phyloP scores from a whole-genome alignment of 2,888 invertebrate species.

The Orchesellides sinensis region DNA sequence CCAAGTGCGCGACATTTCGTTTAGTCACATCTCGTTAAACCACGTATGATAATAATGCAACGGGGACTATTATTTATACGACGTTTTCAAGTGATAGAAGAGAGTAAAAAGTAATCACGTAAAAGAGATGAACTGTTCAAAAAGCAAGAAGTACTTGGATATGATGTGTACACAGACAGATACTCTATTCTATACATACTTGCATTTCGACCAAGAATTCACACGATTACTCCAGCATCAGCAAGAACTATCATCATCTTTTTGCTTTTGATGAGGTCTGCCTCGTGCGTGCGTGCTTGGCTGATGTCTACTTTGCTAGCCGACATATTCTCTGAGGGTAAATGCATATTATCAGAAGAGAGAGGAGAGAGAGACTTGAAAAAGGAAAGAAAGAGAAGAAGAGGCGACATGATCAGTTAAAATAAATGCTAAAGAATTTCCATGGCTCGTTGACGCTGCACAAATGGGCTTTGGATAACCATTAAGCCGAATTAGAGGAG shows the following conservation, averaged over 20 bases:
- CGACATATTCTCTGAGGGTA: slow-evolving; percentile 56
- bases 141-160: not conserved
- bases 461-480: slow-evolving; percentile 67
- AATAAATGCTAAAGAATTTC: slow-evolving; percentile 65
- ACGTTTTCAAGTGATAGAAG: not conserved
- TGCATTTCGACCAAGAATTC: slow-evolving; percentile 31
- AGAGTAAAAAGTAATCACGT: not conserved
- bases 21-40: slow-evolving; percentile 58
- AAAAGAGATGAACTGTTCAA: not conserved
- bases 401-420: slow-evolving; percentile 62
- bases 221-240: slow-evolving; percentile 37
- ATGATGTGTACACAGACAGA: not conserved
- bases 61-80: slow-evolving; percentile 24
- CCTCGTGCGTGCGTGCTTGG: slow-evolving; percentile 59
- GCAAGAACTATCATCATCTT: slow-evolving; percentile 52
- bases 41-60: slow-evolving; percentile 28
- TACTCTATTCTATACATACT: not conserved
- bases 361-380: slow-evolving; percentile 15
- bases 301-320: slow-evolving; percentile 38
- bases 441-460: slow-evolving; percentile 67
- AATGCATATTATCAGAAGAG: slow-evolving; percentile 45
- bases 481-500: slow-evolving; percentile 66
- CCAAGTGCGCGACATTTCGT: slow-evolving; percentile 28
- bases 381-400: slow-evolving; percentile 34
- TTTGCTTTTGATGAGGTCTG: slow-evolving; percentile 55